Base-by-base conservation (phyloP, 2,888 invertebrate genomes). In the Noctua pronuba region DNA sequence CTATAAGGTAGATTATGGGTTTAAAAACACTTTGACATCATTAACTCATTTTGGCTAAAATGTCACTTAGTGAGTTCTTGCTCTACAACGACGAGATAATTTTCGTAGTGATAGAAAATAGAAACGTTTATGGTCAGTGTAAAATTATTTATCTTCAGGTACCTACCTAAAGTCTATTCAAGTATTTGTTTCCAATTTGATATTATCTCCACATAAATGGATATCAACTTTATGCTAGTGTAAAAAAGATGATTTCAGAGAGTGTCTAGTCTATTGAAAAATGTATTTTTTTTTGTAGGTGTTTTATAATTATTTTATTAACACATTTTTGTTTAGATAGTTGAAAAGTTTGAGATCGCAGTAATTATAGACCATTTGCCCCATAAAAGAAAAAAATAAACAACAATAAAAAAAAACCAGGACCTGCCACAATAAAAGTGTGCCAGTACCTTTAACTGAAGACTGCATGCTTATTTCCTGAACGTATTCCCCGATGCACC, bases 391-490 rank as follows among this genome's bases (percentile, higher is more conserved):
- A 60, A 60, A 10, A 31, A 31, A 0, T 13, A 13, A 55, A 52
- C 10, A 55, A 6, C 0, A 6, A 35, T 38, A 10, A 41, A 5
- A 38, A 5, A 38, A 64, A 68, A 18, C 4, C 0, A 46, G 1
- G 44, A 55, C 5, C 1, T 16, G 2, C 4, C 2, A 41, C n/a
- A 73, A 46, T 58, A 67, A 64, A 49, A 79, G 81, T 89, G 83
- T 87, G 46, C 24, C 70, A 64, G 60, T 13, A 18, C 62, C 83
- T 75, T 89, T 80, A 90, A 41, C 46, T 31, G 68, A 80, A 85
- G 79, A 80, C 78, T 83, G 77, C 86, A 86, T 78, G 77, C 86
- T 87, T 90, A 90, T 90, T 86, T 82, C 87, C 85, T 80, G 60
- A 79, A 73, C 81, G 64, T 84, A 75, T 82, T 88, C 66, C 46